phyloP scores from a whole-genome alignment of 2,797 vertebrate species.

The Otolemur crassicaudatus region DNA sequence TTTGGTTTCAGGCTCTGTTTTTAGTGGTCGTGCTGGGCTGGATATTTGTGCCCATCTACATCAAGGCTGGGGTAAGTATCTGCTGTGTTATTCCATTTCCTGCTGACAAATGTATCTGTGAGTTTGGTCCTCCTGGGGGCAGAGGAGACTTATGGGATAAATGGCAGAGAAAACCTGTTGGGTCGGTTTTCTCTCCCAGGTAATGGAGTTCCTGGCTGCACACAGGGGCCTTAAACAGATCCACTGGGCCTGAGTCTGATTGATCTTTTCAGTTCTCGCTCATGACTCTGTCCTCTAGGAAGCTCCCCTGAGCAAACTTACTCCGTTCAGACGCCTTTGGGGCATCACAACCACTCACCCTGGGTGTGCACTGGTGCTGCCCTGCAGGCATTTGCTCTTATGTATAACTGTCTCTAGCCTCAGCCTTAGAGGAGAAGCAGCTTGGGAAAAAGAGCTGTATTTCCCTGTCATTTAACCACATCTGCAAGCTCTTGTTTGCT shows the following conservation, averaged over 20 bases:
- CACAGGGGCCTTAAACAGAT: not conserved
- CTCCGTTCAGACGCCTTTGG: not conserved
- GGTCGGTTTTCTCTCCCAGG: not conserved
- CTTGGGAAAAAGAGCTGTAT: not conserved
- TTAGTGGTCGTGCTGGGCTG: slow-evolving; percentile 94
- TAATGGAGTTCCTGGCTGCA: not conserved
- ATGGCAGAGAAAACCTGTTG: not conserved
- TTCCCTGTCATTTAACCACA: not conserved
- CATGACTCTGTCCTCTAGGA: not conserved
- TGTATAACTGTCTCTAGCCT: not conserved
- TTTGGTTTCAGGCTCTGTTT: slow-evolving; percentile 92
- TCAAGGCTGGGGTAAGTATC: slow-evolving; percentile 95
- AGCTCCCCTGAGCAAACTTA: not conserved
- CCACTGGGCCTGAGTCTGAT: not conserved
- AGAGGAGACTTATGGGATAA: not conserved
- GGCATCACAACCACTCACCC: not conserved
- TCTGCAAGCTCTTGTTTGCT: not conserved
- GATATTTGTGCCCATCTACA: slow-evolving; percentile 98
- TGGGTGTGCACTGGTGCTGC: not conserved
- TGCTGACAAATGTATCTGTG: not conserved
- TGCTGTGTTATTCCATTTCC: not conserved
- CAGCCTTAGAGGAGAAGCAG: not conserved
- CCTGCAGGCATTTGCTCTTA: not conserved
- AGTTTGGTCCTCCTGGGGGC: not conserved
- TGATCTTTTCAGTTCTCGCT: not conserved